Evolutionary conservation across 2,888 invertebrate species (phyloP), one percentile per base, ranked within the genome.

Genomic region (Serrognathus titanus): DNA sequence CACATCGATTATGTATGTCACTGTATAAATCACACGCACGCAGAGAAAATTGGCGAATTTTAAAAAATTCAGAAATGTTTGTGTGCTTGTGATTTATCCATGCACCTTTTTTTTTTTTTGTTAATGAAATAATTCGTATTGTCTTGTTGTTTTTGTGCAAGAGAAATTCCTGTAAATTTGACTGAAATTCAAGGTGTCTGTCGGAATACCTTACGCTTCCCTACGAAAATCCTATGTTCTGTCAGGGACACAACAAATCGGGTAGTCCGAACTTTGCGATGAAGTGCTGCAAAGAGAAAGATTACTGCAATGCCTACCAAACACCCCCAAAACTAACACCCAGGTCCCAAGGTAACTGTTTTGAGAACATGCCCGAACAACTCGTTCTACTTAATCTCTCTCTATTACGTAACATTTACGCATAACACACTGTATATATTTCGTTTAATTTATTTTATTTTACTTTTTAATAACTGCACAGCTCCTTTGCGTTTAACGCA

Each of bases 231-330:
- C 88, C 89, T 79, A 84, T 90, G 84, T 83, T 87, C 83, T 91
- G 91, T 84, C 86, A 87, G 81, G 83, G 85, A 79, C 85, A 87
- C 79, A 85, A 84, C 81, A 48, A 48, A 12, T 82, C 83, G 81
- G 82, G 83, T 81, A 85, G 85, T 75, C 84, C 87, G 71, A 31
- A 31, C 24, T 86, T 88, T 83, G 85, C 85, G 81, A 87, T 90
- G 82, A 83, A 85, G 77, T 92, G 91, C 86, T 92, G 92, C 85
- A 85, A 86, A 78, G 81, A 86, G 74, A 82, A 83, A 82, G 77
- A 78, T 70, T 86, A 85, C 85, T 90, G 90, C 85, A 90, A 90
- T 82, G 82, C 79, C 73, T 81, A 83, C 72, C 83, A 89, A 79
- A 83, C 80, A 75, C 85, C 88, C 76, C 24, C 24, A 31, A 82